These are phyloP conservation scores for Pangasius sanitwongsei DNA, from an alignment of 2,797 vertebrate genomes.

Conservation along the genomic window DNA sequence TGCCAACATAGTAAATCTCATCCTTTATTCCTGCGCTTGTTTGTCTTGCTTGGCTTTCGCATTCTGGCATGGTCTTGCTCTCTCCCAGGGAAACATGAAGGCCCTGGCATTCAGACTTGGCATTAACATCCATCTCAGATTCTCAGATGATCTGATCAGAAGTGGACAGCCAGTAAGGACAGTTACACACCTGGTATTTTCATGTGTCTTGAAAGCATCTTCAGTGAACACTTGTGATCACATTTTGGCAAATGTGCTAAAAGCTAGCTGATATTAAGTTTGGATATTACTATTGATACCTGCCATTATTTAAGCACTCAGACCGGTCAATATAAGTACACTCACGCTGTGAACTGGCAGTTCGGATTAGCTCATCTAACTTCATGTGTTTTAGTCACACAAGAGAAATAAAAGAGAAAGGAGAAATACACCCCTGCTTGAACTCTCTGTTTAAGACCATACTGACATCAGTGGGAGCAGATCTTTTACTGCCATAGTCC, in stretches of 20 bases:
- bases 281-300: no score
- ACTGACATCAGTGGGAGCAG: background rate
- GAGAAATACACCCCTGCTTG: background rate
- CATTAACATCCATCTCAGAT: background rate
- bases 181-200: constrained; percentile 8
- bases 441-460: no score
- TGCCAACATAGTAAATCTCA: constrained; percentile 27
- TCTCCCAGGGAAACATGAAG: constrained; percentile 12
- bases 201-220: background rate
- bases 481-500: background rate
- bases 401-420: background rate
- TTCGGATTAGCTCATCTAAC: background rate
- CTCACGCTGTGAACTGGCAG: background rate
- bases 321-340: background rate
- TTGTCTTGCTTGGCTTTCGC: constrained; percentile 13
- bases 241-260: background rate
- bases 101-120: constrained; percentile 11
- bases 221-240: background rate
- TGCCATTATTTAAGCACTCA: background rate
- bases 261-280: no score
- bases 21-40: constrained; percentile 5
- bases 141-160: background rate
- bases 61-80: background rate
- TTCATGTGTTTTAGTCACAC: background rate
- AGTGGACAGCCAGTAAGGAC: constrained; percentile 2